These are phyloP conservation scores for Centruroides sculpturatus DNA, from an alignment of 1,140 invertebrate genomes.

Conservation along the genomic window DNA sequence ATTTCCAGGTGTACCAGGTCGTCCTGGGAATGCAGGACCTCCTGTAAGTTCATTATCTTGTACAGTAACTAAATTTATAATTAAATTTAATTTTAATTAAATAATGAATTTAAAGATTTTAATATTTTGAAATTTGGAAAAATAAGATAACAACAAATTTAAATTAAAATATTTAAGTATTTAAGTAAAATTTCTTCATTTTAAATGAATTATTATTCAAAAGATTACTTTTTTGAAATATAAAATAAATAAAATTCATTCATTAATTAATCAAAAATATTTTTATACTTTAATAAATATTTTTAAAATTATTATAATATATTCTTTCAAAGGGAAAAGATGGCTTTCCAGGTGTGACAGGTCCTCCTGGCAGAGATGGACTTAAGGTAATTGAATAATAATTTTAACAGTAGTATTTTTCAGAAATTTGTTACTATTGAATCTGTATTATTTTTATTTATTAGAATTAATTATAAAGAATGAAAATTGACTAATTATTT, in stretches of 20 bases:
- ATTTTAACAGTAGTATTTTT: not conserved
- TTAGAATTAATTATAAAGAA: too few relatives aligned
- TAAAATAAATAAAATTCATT: not conserved
- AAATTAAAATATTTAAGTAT: not conserved
- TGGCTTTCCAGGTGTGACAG: constrained; percentile 37
- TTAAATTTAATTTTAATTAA: too few relatives aligned
- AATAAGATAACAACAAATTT: too few relatives aligned
- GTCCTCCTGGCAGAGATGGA: constrained; percentile 47
- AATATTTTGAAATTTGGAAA: too few relatives aligned
- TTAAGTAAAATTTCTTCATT: not conserved
- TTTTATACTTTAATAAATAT: not conserved
- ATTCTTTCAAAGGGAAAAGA: constrained; percentile 34
- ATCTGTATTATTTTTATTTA: too few relatives aligned
- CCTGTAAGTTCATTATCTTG: constrained; percentile 32
- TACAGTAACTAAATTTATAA: too few relatives aligned
- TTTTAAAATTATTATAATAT: not conserved
- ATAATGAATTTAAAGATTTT: too few relatives aligned
- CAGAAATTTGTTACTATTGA: not conserved
- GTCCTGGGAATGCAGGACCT: constrained; percentile 45
- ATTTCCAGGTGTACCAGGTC: constrained; percentile 42
- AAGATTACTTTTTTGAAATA: not conserved
- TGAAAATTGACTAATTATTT: not conserved
- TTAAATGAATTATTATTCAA: not conserved
- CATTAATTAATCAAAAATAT: not conserved
- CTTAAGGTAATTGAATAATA: constrained; percentile 39